Evolutionary conservation across 2,797 vertebrate genomes (phyloP), one percentile per base, ranked within the genome.

Genomic region (Muscicapa comitata): DNA sequence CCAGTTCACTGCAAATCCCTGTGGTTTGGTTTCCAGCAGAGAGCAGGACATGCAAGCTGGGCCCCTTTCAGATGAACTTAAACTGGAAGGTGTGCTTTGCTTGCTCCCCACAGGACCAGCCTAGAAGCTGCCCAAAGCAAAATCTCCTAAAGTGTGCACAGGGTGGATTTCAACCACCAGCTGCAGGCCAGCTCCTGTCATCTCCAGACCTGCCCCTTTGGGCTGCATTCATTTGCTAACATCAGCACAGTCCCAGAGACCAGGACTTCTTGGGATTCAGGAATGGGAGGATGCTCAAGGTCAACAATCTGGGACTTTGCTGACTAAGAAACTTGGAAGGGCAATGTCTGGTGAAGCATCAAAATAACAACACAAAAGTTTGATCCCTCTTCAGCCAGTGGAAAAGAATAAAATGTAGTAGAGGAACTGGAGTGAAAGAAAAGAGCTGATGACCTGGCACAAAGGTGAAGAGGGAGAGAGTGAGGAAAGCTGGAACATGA

Each of bases 1-100:
- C 13, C 8, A 16, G 29, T 15, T 73, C 38, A 26, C 72, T 51
- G 54, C 24, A 79, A 23, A 88, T n/a, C 10, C 9, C 28, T 0
- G 0, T 38, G 23, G 14, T 76, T 33, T 3, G 1, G 15, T 58
- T 70, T 45, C 38, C 38, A 25, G 40, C 42, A 48, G 25, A 0
- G 0, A 38, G 40, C 21, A 59, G 77, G 18, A 33, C 38, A 17
- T 2, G 2, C 37, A 24, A 13, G 15, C 21, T 11, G 18, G 48
- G n/a, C 38, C 57, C 33, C 5, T 70, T 77, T 55, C 25, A 57
- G 59, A 7, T 17, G 6, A 68, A 61, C 23, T 21, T 40, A 43
- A 43, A 72, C 21, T 51, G 62, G 33, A 29, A 78, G 19, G 7
- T 28, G 17, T n/a, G 29, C 47, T 76, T 47, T 38, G 42, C 54